Conservation (phyloP, 2,888 invertebrate genomes). For the Orthosia cruda region DNA sequence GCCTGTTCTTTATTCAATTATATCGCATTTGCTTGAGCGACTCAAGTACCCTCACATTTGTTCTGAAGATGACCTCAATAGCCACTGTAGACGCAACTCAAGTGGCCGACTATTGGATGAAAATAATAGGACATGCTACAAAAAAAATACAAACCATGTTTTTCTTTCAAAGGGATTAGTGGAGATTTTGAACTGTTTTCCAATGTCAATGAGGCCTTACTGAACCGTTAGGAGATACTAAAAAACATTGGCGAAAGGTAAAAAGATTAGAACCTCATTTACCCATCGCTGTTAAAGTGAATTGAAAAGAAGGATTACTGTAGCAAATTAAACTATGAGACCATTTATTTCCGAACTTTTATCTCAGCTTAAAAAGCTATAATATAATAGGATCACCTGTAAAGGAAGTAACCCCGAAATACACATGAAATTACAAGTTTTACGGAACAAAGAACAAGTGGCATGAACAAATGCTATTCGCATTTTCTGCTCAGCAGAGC, state of each 20-base stretch:
- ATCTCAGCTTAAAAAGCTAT: constrained; percentile 3
- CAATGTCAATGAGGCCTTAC: not conserved
- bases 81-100: constrained; percentile 15
- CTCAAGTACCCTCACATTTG: constrained; percentile 36
- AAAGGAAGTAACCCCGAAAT: constrained; percentile 13
- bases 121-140: constrained; percentile 34
- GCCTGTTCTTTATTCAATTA: constrained; percentile 39
- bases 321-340: not conserved
- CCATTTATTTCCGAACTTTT: not conserved
- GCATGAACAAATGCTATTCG: constrained; percentile 23
- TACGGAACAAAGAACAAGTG: constrained; percentile 31
- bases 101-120: constrained; percentile 46
- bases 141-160: not conserved
- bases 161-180: not conserved
- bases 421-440: constrained; percentile 27
- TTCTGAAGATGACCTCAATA: constrained; percentile 41
- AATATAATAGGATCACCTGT: constrained; percentile 2
- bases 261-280: not conserved
- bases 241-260: not conserved
- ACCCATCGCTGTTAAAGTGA: not conserved
- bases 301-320: not conserved
- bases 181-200: not conserved
- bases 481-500: constrained; percentile 28
- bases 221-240: not conserved
- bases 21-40: constrained; percentile 4